A percentile compares a stretch with the other conserved stretches of the same genome.
Conservation (phyloP, 53 echinoderm and acorn worm species). For the Temnopleurus reevesii region DNA sequence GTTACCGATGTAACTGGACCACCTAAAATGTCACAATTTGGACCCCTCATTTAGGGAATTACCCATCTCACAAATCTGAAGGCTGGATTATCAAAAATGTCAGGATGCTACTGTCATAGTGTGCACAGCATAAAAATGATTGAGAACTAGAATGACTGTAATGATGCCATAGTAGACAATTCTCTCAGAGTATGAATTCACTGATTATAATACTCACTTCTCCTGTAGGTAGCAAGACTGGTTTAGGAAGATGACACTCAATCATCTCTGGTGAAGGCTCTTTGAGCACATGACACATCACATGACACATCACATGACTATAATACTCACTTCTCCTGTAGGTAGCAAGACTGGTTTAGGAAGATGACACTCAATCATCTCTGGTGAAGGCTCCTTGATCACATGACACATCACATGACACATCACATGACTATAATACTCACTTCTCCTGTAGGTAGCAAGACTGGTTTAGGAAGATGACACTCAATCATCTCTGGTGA, state of each 20-base stretch:
- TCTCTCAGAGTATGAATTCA: no score
- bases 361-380: slow-evolving; percentile 79
- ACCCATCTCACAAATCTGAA: no score
- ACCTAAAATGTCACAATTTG: no score
- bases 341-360: slow-evolving; percentile 92
- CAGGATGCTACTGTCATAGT: slow-evolving; percentile 83
- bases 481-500: slow-evolving; percentile 82
- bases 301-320: neutral
- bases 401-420: slow-evolving; percentile 73
- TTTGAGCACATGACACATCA: slow-evolving; percentile 59
- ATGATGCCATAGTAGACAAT: no score
- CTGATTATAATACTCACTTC: no score
- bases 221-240: no score
- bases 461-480: slow-evolving; percentile 89
- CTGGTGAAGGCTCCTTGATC: slow-evolving; percentile 74
- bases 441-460: slow-evolving; percentile 81
- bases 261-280: no score
- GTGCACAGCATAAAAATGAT: neutral
- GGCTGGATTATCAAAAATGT: slow-evolving; percentile 81
- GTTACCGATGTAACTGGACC: no score
- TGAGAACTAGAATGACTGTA: no score
- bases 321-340: slow-evolving; percentile 78
- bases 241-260: no score
- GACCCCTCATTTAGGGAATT: no score
- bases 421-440: slow-evolving; percentile 69